Evolutionary conservation across 2,888 invertebrate genomes (phyloP).

Genomic region (Cremastinae sp.): DNA sequence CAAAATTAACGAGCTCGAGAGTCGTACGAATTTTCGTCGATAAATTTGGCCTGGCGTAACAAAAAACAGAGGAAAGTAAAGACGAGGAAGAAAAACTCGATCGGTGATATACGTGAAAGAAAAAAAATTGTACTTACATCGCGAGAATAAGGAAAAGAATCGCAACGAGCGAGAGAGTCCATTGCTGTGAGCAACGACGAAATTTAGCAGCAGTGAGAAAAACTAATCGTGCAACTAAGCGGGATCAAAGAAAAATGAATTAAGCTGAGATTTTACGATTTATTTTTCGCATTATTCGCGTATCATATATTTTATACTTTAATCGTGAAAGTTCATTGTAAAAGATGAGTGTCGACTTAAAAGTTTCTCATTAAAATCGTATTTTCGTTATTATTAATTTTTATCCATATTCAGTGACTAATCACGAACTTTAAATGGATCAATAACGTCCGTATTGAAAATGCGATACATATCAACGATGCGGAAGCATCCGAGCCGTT

Average conservation of each 20-base stretch:
- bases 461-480: slow-evolving; percentile 51
- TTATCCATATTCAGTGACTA: slow-evolving; percentile 12
- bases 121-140: slow-evolving; percentile 48
- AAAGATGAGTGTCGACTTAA: neutral
- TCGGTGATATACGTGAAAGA: slow-evolving; percentile 29
- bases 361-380: neutral
- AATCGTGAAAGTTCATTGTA: no score
- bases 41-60: neutral
- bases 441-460: slow-evolving; percentile 41
- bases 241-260: slow-evolving; percentile 46
- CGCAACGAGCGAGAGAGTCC: slow-evolving; percentile 8
- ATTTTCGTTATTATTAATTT: neutral
- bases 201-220: slow-evolving; percentile 25
- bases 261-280: slow-evolving; percentile 41
- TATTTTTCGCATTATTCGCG: slow-evolving; percentile 9
- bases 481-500: slow-evolving; percentile 31
- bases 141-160: slow-evolving; percentile 19
- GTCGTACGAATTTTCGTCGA: slow-evolving; percentile 9
- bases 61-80: slow-evolving; percentile 50
- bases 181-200: slow-evolving; percentile 16
- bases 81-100: slow-evolving; percentile 31
- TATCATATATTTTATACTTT: slow-evolving; percentile 16
- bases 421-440: slow-evolving; percentile 45
- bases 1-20: neutral
- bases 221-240: slow-evolving; percentile 43